Evolutionary conservation across 1,140 invertebrate species (phyloP).

Genomic region (Drosophila bipectinata): DNA sequence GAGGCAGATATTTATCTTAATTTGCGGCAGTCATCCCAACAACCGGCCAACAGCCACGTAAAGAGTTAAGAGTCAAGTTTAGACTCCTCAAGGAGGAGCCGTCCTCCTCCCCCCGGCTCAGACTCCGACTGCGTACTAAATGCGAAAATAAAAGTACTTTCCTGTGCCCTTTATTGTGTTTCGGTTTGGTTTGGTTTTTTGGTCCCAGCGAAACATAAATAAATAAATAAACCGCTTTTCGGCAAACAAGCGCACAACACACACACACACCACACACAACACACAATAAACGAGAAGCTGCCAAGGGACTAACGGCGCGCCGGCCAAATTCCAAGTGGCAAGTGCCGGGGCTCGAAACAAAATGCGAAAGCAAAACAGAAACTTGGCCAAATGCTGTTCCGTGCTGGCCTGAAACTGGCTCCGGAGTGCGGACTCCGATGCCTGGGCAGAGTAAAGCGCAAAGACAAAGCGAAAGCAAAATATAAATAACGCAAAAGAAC

Average conservation of each 20-base stretch:
- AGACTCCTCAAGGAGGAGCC: slow-evolving; percentile 2
- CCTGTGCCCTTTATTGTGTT: slow-evolving; percentile 24
- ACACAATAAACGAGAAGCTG: slow-evolving; percentile 40
- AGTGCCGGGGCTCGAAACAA: slow-evolving; percentile 31
- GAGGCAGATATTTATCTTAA: slow-evolving; percentile 75
- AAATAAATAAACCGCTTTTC: slow-evolving; percentile 76
- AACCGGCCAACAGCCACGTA: slow-evolving; percentile 18
- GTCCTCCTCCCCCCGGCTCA: slow-evolving; percentile 2
- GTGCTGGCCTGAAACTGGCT: background rate
- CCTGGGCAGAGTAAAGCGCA: slow-evolving; percentile 32
- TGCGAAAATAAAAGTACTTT: slow-evolving; percentile 48
- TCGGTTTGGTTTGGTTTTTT: slow-evolving; percentile 1
- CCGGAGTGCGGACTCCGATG: background rate
- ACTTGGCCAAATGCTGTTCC: slow-evolving; percentile 28
- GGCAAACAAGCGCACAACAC: slow-evolving; percentile 49
- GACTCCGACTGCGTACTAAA: slow-evolving; percentile 37
- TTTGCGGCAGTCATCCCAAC: slow-evolving; percentile 41
- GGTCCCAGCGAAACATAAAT: slow-evolving; percentile 56
- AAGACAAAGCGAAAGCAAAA: slow-evolving; percentile 72
- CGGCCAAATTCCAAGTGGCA: slow-evolving; percentile 58
- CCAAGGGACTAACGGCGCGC: slow-evolving; percentile 44
- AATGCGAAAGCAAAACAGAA: slow-evolving; percentile 56
- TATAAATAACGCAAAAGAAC: slow-evolving; percentile 50
- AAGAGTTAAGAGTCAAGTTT: slow-evolving; percentile 72
- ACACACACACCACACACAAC: slow-evolving; percentile 10